Evolutionary conservation across 1,140 invertebrate species (phyloP).

Genomic region (Andricus grossulariae): DNA sequence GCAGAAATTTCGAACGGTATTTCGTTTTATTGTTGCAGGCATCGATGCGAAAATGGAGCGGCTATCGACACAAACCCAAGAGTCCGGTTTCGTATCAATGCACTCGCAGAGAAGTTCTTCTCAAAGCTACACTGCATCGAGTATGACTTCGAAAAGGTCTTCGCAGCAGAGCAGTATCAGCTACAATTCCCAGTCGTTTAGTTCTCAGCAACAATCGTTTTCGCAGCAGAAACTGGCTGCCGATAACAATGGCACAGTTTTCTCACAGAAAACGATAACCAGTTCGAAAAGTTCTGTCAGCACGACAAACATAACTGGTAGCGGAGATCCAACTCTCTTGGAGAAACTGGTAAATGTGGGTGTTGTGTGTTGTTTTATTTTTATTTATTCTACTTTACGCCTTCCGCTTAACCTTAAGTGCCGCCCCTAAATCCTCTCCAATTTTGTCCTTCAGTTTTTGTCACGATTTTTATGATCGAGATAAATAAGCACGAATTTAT

Average conservation of each 20-base stretch:
- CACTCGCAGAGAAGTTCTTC: constrained; percentile 80
- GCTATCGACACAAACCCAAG: constrained; percentile 74
- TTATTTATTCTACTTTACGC: constrained; percentile 16
- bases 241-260: constrained; percentile 67
- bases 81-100: constrained; percentile 85
- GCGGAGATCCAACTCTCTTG: constrained; percentile 60
- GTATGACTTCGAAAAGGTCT: constrained; percentile 78
- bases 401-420: background rate
- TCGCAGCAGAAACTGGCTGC: constrained; percentile 68
- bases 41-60: constrained; percentile 73
- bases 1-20: background rate
- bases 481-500: too few species aligned
- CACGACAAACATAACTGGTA: constrained; percentile 60
- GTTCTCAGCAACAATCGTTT: constrained; percentile 71
- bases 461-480: too few species aligned
- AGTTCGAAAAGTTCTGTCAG: constrained; percentile 68
- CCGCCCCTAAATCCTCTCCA: too few species aligned
- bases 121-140: constrained; percentile 77
- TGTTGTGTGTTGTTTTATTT: constrained; percentile 55
- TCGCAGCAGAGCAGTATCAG: constrained; percentile 77
- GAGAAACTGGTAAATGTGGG: constrained; percentile 72
- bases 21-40: constrained; percentile 58
- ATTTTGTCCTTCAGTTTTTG: too few species aligned
- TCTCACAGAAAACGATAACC: constrained; percentile 63
- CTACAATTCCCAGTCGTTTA: constrained; percentile 72